Percentiles rank a stretch among this genome's conserved stretches.
Conservation (phyloP, 2,113 vertebrate genomes). For the Fregetta grallaria region DNA sequence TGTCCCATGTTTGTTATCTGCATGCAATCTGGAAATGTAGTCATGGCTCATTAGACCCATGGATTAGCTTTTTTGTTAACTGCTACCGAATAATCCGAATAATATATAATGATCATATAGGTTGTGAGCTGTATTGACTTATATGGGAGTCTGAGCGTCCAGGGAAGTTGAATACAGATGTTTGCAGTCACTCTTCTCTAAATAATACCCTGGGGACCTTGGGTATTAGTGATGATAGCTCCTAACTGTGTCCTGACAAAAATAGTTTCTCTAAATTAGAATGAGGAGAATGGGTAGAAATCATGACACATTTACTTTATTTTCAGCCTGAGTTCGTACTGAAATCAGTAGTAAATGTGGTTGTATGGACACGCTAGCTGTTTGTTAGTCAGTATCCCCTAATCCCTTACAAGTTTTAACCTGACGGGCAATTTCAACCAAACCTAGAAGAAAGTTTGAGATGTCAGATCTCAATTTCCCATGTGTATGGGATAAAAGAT, state of each 20-base stretch:
- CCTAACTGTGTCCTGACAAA: background rate
- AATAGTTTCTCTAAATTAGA: background rate
- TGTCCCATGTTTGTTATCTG: background rate
- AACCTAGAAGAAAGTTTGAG: background rate
- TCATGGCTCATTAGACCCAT: background rate
- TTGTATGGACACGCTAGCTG: accelerated
- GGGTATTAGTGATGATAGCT: background rate
- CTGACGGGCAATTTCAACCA: background rate
- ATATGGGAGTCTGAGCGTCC: background rate
- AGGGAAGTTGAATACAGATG: background rate
- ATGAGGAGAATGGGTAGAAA: background rate
- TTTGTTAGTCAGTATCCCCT: background rate
- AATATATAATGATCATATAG: background rate
- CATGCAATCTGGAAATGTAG: background rate
- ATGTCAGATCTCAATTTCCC: background rate
- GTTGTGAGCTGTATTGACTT: background rate
- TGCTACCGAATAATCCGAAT: background rate
- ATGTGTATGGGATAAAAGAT: background rate
- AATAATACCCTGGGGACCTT: background rate
- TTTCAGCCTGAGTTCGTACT: background rate
- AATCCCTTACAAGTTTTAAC: background rate
- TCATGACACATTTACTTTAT: background rate
- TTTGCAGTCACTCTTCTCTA: background rate
- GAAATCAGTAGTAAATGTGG: background rate
- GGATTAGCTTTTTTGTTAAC: background rate